Evolutionary conservation across 1,140 invertebrate genomes (phyloP).

Genomic region (Drosophila equinoxialis): DNA sequence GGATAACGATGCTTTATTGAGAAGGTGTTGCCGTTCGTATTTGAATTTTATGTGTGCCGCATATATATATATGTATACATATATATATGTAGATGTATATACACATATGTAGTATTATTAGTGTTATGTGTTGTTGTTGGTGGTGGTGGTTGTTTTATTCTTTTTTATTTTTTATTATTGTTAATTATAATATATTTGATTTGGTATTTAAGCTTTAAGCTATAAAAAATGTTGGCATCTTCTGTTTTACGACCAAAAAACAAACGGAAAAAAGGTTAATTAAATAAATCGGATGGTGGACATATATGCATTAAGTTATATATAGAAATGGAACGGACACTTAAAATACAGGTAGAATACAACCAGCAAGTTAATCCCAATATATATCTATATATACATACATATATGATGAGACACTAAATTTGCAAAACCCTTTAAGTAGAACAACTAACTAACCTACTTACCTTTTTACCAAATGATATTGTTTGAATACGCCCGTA

Average conservation of each 20-base stretch:
- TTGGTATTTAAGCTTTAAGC: constrained; percentile 66
- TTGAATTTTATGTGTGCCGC: constrained; percentile 55
- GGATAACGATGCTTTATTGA: constrained; percentile 79
- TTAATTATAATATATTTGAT: constrained; percentile 76
- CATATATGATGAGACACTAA: too few species aligned
- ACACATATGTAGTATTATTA: not conserved
- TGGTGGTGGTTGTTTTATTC: constrained; percentile 10
- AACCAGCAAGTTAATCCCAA: not conserved
- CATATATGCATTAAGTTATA: not conserved
- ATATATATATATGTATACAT: constrained; percentile 20
- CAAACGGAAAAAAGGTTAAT: constrained; percentile 50
- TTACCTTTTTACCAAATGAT: too few species aligned
- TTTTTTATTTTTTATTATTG: constrained; percentile 46
- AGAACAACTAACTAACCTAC: too few species aligned
- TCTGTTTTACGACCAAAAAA: constrained; percentile 60
- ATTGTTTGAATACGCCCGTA: too few species aligned
- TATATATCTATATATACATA: too few species aligned
- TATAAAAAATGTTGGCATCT: constrained; percentile 62
- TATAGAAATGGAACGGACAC: not conserved
- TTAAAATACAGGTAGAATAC: not conserved
- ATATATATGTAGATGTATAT: not conserved
- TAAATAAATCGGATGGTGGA: constrained; percentile 49
- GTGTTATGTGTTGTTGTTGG: constrained; percentile 21
- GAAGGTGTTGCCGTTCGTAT: constrained; percentile 72
- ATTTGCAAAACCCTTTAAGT: too few species aligned